Base-by-base conservation (phyloP, 1,140 invertebrate genomes). In the Drosophila pectinifera region DNA sequence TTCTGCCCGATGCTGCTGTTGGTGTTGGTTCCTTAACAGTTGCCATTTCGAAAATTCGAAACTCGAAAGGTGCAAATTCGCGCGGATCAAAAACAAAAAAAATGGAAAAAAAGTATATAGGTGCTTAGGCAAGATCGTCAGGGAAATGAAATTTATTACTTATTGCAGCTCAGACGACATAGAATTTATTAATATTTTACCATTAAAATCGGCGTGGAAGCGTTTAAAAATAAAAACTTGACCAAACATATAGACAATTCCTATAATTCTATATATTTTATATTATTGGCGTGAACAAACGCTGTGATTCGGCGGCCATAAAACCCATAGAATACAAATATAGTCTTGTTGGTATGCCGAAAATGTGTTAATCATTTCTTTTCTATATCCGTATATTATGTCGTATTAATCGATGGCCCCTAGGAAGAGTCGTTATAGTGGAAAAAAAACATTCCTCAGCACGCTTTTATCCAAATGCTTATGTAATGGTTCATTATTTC, bases 181-280 rank as follows among this genome's bases (percentile, higher is more conserved):
- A 31, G 76, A 89, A 89, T 84, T 80, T 89, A 89, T 89, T 84
- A 89, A 89, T 89, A 89, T 84, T 84, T 68, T 64, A 54, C 51
- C 62, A 86, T 88, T 88, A 79, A 78, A 3, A 82, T 22, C 55
- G 74, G 62, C 62, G 63, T 55, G 59, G 56, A 83, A 82, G 63
- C 74, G 46, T 79, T 85, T 88, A 86, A 88, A 86, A 88, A 88
- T 86, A 86, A 79, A 73, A 62, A 53, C 22, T 18, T 18, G 26
- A 31, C 51, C 56, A 63, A 48, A 67, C 56, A 70, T 65, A 69
- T 76, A 64, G 48, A 77, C 63, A 77, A 80, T 61, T 73, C 58
- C 49, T 20, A 51, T n/a, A 53, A 53, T 36, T 36, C 31, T 53
- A 36, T 58, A 69, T 75, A 67, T 48, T 67, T 22, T 75, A 74